Base-by-base conservation (phyloP, 2,888 invertebrate species). In the Monoplex corrugatus region DNA sequence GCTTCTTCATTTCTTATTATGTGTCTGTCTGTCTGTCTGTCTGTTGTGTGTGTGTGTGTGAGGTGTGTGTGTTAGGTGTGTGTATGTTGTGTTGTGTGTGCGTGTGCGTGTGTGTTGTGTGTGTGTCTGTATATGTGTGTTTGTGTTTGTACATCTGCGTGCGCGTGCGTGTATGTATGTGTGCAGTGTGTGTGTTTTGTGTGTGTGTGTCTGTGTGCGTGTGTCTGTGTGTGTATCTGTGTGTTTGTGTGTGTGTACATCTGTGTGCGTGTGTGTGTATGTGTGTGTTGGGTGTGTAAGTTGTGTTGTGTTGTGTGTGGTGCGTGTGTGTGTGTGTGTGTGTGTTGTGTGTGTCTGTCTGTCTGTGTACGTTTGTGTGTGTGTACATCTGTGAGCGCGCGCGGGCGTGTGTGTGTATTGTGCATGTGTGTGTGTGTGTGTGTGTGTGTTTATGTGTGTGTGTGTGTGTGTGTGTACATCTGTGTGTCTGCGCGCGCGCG, bases 81-180 rank as follows among this genome's bases (percentile, higher is more conserved):
- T 75, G 75, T 75, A 35, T 75, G 75, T 75, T 32, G n/a, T 32
- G n/a, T 32, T 75, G 75, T 75, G 75, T 75, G 75, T 75, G 75
- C 35, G 75, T 75, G 75, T 75, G 75, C 28, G 68, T 68, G 68
- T n/a, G 16, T 13, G 16, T 13, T n/a, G 68, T 68, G 68, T n/a
- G 68, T 68, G 68, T n/a, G 68, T 68, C 16, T 75, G 75, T 35
- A 35, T 75, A 35, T 35, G 75, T 75, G 75, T 35, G 75, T 75
- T 32, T 35, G 75, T 75, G 75, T 35, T 32, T 75, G 75, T 35
- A 35, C 10, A n/a, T 35, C 8, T 35, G 32, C n/a, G 75, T 75
- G 75, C 35, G 75, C 10, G 35, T 75, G 2, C 10, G 35, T 75
- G 35, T 75, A 10, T 35, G 75, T 75, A 2, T 75, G 32, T 75